Evolutionary conservation across 1,140 invertebrate species (phyloP), one percentile per base, ranked within the genome.

Genomic region (Calephelis virginiensis): DNA sequence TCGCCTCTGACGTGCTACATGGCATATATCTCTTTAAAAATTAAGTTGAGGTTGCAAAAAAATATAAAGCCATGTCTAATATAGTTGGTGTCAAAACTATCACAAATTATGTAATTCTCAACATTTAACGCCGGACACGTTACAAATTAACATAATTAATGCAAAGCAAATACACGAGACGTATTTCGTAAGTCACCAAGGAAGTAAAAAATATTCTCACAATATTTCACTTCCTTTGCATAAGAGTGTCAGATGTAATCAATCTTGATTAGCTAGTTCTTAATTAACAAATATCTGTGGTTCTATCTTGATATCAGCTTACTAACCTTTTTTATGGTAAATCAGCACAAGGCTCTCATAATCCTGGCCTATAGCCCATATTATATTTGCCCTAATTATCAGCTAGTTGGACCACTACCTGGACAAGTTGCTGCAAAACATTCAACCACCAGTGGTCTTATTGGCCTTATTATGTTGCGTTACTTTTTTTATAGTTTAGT

Each of bases 221-320:
- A 56, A 12, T 56, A 56, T 37, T 56, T 28, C 17, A 56, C 50
- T 56, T 56, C 50, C 50, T 56, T 56, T 56, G 9, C 14, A 56
- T 28, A 56, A 56, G 11, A 9, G 28, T 13, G 50, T 56, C 17
- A 28, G 9, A 56, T 56, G 50, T 17, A 56, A 56, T 53, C 49
- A 14, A 17, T 37, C 10, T 17, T 37, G 50, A 28, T 56, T 13
- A 17, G 28, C 50, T 37, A 17, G 17, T 4, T 28, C 28, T 28
- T 56, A 28, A 56, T 56, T 56, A 56, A 28, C 13, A 11, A 56
- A 56, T 17, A 28, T 11, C 9, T 56, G 49, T 9, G 8, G 9
- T 9, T 8, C 6, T 43, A 5, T 43, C 40, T 43, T 8, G 6
- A 43, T 43, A 43, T 43, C 40, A 1, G 28, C 2, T 28, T 28